Conservation (phyloP, 2,888 invertebrate species). For the Elaeidobius kamerunicus region DNA sequence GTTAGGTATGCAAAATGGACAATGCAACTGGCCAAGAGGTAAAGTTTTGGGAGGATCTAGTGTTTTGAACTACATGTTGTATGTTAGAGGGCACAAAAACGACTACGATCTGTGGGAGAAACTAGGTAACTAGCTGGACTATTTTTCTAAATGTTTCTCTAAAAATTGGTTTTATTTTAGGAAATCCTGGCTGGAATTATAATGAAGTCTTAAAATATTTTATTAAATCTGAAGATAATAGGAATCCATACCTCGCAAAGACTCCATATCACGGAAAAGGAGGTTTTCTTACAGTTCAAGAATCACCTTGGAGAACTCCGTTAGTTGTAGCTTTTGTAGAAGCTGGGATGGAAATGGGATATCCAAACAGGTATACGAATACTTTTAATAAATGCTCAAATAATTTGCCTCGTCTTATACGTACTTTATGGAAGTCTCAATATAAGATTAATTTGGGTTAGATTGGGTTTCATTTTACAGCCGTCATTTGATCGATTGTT, state of each 20-base stretch:
- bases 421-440: too few relatives aligned
- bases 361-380: slow-evolving; percentile 53
- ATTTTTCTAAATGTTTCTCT: too few relatives aligned
- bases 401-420: too few relatives aligned
- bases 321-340: slow-evolving; percentile 79
- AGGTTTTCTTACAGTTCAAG: slow-evolving; percentile 72
- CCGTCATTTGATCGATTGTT: too few relatives aligned
- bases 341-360: slow-evolving; percentile 78
- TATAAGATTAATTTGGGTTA: too few relatives aligned
- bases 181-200: slow-evolving; percentile 89
- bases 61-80: slow-evolving; percentile 87
- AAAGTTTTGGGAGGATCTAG: slow-evolving; percentile 88
- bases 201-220: slow-evolving; percentile 82
- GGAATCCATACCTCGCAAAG: slow-evolving; percentile 75
- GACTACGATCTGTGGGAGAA: slow-evolving; percentile 91
- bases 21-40: slow-evolving; percentile 86
- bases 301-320: slow-evolving; percentile 81
- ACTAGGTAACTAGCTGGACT: slow-evolving; percentile 48
- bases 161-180: slow-evolving; percentile 48
- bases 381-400: neutral
- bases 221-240: slow-evolving; percentile 84
- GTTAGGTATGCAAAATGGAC: slow-evolving; percentile 70
- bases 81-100: slow-evolving; percentile 74
- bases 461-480: too few relatives aligned
- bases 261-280: slow-evolving; percentile 69